Evolutionary conservation across 2,797 vertebrate genomes (phyloP).

Genomic region (Numenius phaeopus): DNA sequence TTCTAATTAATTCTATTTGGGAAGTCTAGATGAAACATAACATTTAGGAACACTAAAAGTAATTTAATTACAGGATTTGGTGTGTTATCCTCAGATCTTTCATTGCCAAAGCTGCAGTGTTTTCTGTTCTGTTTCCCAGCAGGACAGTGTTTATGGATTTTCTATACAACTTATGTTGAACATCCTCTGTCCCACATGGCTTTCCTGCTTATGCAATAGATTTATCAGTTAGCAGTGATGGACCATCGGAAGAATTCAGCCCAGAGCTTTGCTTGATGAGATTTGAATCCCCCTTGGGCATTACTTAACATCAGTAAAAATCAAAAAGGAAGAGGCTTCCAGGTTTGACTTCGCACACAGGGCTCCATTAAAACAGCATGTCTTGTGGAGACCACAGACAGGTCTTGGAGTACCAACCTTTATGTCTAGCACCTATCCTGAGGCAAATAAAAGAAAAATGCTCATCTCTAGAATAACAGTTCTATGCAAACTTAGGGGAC

Average conservation of each 20-base stretch:
- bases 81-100: constrained; percentile 47
- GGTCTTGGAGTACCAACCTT: neutral
- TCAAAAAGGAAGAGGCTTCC: neutral
- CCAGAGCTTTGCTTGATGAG: neutral
- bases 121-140: constrained; percentile 9
- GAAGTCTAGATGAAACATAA: constrained; percentile 67
- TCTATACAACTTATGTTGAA: neutral
- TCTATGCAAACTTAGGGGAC: neutral
- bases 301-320: neutral
- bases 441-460: neutral
- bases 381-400: neutral
- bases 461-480: neutral
- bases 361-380: neutral
- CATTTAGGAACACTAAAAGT: constrained; percentile 66
- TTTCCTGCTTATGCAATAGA: constrained; percentile 25
- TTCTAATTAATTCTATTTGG: constrained; percentile 75
- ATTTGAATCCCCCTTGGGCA: neutral
- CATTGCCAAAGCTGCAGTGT: constrained; percentile 1
- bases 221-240: constrained; percentile 7
- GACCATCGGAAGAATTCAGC: neutral
- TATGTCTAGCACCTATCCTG: neutral
- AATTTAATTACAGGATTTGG: constrained; percentile 73
- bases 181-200: neutral
- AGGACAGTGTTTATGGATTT: constrained; percentile 58
- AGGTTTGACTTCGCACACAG: neutral